Evolutionary conservation across 2,113 vertebrate genomes (phyloP).

Genomic region (Eonycteris spelaea): DNA sequence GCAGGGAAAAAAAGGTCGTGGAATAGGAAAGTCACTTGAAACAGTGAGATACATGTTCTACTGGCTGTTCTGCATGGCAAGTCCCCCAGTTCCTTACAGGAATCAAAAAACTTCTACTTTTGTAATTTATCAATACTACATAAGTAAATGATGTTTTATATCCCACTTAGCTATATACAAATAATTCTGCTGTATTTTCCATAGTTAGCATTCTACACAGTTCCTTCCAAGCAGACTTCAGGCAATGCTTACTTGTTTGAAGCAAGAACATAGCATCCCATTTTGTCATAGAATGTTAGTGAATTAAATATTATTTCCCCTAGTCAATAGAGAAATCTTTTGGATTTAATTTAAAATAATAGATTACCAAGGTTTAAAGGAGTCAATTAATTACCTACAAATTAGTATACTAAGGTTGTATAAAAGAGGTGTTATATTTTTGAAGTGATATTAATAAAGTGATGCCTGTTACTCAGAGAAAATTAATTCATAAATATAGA

Average conservation of each 20-base stretch:
- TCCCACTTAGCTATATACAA: neutral
- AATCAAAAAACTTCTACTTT: neutral
- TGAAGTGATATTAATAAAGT: neutral
- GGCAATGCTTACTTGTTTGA: neutral
- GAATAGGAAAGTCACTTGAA: constrained; percentile 10
- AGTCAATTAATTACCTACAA: neutral
- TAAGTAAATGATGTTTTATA: neutral
- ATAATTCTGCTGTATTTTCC: neutral
- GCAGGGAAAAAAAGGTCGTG: neutral
- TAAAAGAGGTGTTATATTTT: neutral
- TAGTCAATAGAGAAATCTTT: constrained; percentile 2
- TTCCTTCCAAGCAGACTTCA: neutral
- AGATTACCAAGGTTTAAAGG: neutral
- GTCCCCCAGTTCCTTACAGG: neutral
- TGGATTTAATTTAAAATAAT: neutral
- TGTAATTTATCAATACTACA: neutral
- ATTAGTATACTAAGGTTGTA: neutral
- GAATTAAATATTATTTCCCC: constrained; percentile 16
- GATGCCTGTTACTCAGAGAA: neutral
- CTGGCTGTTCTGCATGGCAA: neutral
- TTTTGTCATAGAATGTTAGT: constrained; percentile 30
- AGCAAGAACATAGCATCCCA: neutral
- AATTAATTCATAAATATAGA: neutral
- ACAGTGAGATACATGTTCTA: neutral
- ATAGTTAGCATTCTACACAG: neutral